Base-by-base conservation (phyloP, 2,797 vertebrate species). In the Bovichtus variegatus region DNA sequence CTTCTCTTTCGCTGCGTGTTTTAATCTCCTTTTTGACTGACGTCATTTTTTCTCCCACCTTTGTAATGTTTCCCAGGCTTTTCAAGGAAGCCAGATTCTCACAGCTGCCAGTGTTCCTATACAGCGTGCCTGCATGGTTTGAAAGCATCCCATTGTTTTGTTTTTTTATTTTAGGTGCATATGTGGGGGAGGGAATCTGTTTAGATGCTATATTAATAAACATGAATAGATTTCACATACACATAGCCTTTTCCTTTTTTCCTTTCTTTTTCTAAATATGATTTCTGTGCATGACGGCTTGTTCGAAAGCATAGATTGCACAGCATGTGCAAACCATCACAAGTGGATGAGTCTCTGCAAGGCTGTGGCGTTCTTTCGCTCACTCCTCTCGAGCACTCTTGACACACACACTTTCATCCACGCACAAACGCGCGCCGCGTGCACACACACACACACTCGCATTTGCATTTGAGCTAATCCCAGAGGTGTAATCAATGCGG, bases 401-500 rank as follows among this genome's bases (percentile, higher is more conserved):
- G 62, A 40, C 44, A 46, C 21, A 40, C 38, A 25, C 49, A 34
- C 31, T 60, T 31, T 38, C 47, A 41, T 43, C 63, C 16, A 40
- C 19, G 23, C 53, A 63, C 23, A 38, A 41, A 61, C 23, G 38
- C 29, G 64, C 61, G 54, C 31, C 65, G 43, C 27, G 50, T 8
- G 31, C 44, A 47, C 62, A 72, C 64, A 78, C 59, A 78, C 75
- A 81, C 68, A 49, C 73, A 34, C 66, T 40, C 21, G 21, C 82
- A 94, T 94, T 94, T 92, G 91, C 90, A 94, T 94, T 85, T 72
- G 62, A 78, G 90, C 90, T 93, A 94, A 94, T 96, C 94, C 92
- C 93, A 88, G 85, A 69, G 87, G 94, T 91, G 84, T 93, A 94
- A 95, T 96, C 95, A 93, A 93, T 94, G 93, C 23, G 70, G n/a